Percentiles rank a stretch among this genome's conserved stretches.
Evolutionary conservation across 2,113 vertebrate species (phyloP).

Genomic region (Dinomys branickii): DNA sequence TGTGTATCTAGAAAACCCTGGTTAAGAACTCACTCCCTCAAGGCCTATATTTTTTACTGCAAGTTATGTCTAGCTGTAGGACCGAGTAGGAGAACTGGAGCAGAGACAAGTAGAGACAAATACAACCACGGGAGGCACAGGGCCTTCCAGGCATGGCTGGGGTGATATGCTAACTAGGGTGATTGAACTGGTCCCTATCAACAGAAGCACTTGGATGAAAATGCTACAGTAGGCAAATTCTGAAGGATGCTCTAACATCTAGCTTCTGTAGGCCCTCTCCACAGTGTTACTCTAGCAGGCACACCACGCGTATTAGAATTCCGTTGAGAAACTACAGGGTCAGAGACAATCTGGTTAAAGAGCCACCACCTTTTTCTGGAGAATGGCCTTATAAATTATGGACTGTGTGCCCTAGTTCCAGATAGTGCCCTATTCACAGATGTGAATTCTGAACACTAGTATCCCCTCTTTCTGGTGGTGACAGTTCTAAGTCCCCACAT

Average conservation of each 20-base stretch:
- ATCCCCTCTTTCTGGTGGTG: not conserved
- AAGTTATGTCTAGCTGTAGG: not conserved
- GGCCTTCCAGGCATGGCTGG: not conserved
- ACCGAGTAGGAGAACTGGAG: not conserved
- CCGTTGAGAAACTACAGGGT: not conserved
- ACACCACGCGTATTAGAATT: not conserved
- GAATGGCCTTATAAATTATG: not conserved
- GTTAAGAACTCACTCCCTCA: not conserved
- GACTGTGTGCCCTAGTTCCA: not conserved
- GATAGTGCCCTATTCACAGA: not conserved
- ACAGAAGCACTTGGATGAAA: not conserved
- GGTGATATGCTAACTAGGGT: not conserved
- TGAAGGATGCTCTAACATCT: not conserved
- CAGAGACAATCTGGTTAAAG: not conserved
- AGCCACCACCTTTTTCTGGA: not conserved
- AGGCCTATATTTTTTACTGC: not conserved
- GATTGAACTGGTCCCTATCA: not conserved
- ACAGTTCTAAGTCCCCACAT: not conserved
- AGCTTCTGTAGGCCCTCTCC: not conserved
- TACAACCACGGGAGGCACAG: not conserved
- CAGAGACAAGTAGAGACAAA: not conserved
- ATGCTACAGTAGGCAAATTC: not conserved
- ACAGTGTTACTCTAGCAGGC: not conserved
- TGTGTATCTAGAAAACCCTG: not conserved
- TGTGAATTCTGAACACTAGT: not conserved